These are phyloP conservation scores for Hydrozoanthus gracilis DNA, from an alignment of 92 coral and sea anemone species.

Conservation along the genomic window DNA sequence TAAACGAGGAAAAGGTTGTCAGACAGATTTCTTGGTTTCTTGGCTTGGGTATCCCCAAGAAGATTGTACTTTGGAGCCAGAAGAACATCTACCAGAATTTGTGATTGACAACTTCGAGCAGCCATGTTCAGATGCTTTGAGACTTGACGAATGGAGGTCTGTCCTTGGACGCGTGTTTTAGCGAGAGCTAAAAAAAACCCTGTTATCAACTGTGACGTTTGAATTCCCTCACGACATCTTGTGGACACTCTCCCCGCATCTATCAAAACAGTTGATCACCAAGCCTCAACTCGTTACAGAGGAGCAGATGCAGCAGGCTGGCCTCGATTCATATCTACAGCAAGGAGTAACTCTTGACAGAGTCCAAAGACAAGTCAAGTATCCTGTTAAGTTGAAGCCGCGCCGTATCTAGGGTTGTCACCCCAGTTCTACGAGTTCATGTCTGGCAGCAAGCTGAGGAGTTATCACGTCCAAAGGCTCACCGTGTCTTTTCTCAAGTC, in stretches of 20 bases:
- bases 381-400: neutral
- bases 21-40: conserved; percentile 1
- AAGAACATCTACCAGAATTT: conserved; percentile 6
- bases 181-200: conserved; percentile 14
- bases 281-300: neutral
- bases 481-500: conserved; percentile 8
- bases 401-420: neutral
- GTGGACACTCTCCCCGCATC: conserved; percentile 7
- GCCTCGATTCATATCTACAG: neutral
- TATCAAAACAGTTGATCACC: neutral
- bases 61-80: conserved; percentile 23
- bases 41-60: conserved; percentile 12
- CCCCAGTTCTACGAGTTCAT: conserved; percentile 6
- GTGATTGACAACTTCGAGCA: conserved; percentile 15
- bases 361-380: neutral
- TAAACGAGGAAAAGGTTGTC: neutral
- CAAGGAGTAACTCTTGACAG: neutral
- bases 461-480: conserved; percentile 11
- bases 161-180: conserved; percentile 9
- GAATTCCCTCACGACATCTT: conserved; percentile 2
- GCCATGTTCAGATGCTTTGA: neutral
- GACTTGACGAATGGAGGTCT: conserved; percentile 20
- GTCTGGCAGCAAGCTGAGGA: neutral
- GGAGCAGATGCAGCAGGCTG: conserved; percentile 17
- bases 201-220: neutral